Conservation (phyloP, 2,113 vertebrate genomes). For the Chiloscyllium plagiosum region DNA sequence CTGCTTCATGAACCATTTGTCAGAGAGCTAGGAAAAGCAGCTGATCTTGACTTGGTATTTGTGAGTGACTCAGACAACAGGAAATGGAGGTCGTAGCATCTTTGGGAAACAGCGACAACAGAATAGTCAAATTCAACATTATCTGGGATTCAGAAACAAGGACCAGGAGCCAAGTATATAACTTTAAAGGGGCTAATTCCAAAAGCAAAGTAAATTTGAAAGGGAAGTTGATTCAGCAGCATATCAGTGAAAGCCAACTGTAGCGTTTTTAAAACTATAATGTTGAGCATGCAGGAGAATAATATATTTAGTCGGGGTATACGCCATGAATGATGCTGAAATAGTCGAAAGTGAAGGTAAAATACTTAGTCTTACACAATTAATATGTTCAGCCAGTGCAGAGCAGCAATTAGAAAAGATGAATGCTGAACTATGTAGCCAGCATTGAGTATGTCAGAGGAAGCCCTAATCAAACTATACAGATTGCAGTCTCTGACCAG, state of each 20-base stretch:
- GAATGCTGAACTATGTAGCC: not conserved
- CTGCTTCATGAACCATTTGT: not conserved
- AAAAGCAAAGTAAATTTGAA: not conserved
- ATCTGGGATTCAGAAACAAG: not conserved
- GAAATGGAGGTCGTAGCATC: not conserved
- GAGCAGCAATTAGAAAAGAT: not conserved
- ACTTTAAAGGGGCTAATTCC: not conserved
- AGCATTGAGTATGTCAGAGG: not conserved
- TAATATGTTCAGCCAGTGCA: not conserved
- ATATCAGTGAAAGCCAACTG: not conserved
- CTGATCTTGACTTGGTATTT: not conserved
- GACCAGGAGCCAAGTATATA: constrained; percentile 4
- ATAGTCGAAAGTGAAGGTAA: not conserved
- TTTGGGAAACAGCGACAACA: not conserved
- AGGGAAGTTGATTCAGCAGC: not conserved
- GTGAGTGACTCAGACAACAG: not conserved
- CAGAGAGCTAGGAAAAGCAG: not conserved
- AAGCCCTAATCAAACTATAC: not conserved
- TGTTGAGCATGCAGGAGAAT: not conserved
- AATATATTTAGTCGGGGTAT: not conserved
- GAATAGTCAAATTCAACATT: not conserved
- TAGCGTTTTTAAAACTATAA: not conserved
- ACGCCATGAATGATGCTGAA: not conserved
- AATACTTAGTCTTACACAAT: not conserved
- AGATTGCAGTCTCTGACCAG: not conserved